Conservation (phyloP, 2,797 vertebrate genomes). For the Helarctos malayanus region DNA sequence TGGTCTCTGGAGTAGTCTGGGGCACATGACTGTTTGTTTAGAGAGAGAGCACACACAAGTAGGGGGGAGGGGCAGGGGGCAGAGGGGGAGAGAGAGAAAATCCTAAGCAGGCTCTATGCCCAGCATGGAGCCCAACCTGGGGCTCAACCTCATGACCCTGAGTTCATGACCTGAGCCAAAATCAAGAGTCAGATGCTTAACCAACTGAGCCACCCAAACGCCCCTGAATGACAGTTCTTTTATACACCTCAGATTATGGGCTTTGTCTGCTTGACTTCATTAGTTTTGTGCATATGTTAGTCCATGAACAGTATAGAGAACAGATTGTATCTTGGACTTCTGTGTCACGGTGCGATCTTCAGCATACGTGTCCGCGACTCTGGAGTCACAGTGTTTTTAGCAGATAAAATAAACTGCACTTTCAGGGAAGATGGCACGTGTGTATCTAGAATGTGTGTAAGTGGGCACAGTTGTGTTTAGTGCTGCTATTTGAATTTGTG, state of each 20-base stretch:
- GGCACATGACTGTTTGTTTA: neutral
- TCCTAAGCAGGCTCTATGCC: neutral
- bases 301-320: neutral
- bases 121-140: neutral
- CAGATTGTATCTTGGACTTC: neutral
- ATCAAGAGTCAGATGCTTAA: neutral
- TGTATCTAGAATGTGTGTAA: neutral
- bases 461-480: neutral
- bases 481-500: neutral
- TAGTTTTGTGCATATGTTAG: neutral
- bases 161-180: neutral
- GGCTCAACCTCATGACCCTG: neutral
- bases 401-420: neutral
- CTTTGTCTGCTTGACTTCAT: neutral
- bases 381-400: neutral
- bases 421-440: neutral
- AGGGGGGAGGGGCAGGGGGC: neutral
- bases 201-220: neutral
- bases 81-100: neutral
- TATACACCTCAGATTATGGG: neutral
- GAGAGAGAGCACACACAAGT: neutral
- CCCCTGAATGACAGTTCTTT: neutral
- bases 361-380: fast-evolving
- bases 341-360: fast-evolving
- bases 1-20: neutral